Conservation (phyloP, 2,113 vertebrate species). For the Sphaerodactylus townsendi region DNA sequence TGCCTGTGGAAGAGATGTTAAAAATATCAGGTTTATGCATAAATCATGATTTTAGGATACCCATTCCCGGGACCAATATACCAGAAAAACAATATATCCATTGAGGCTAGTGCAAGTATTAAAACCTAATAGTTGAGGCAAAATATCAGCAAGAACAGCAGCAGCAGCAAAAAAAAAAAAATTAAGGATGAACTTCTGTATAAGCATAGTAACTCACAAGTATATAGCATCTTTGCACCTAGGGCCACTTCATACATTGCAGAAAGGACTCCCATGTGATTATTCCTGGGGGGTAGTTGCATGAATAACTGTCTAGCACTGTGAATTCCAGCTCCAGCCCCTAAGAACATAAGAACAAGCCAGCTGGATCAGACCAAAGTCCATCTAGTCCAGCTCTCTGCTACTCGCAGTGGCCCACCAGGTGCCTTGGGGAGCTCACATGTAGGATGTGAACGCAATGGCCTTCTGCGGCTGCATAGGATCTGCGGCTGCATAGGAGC, state of each 20-base stretch:
- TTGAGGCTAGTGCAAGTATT: background rate
- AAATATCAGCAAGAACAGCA: background rate
- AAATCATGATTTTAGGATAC: background rate
- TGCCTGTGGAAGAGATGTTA: background rate
- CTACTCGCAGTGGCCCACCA: too few relatives aligned
- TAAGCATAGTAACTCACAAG: background rate
- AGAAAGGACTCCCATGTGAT: too few relatives aligned
- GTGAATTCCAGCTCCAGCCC: background rate
- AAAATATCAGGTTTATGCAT: background rate
- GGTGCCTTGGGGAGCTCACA: too few relatives aligned
- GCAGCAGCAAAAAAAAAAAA: background rate
- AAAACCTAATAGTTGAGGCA: background rate
- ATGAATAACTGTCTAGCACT: background rate
- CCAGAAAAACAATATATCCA: background rate
- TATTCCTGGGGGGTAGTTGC: background rate
- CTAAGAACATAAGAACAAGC: too few relatives aligned
- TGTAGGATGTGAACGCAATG: too few relatives aligned
- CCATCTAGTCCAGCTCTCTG: too few relatives aligned
- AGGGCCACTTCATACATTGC: background rate
- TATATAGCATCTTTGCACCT: background rate
- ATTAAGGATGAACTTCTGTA: background rate
- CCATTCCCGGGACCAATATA: background rate
- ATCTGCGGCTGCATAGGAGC: too few relatives aligned
- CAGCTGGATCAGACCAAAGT: too few relatives aligned
- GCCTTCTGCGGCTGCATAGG: too few relatives aligned